phyloP scores from a whole-genome alignment of 2,113 vertebrate species.

The Silurus glanis region DNA sequence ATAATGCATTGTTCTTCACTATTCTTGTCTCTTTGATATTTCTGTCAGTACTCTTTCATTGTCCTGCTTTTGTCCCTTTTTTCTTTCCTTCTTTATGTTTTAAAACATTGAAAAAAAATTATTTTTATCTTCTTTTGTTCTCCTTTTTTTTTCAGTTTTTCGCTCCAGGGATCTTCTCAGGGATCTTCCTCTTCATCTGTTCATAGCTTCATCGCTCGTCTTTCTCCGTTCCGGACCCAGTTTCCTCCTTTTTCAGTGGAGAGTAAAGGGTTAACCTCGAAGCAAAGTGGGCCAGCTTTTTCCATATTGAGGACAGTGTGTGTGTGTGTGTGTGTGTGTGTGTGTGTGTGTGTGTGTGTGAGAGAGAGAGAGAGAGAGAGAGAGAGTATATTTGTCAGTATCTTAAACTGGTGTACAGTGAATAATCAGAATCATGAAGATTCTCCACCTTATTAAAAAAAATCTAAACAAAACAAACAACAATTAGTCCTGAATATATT shows the following conservation, averaged over 20 bases:
- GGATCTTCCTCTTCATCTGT: not conserved
- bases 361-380: not conserved
- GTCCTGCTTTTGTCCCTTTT: not conserved
- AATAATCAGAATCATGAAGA: not conserved
- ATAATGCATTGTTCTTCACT: constrained; percentile 10
- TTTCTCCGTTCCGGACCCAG: constrained; percentile 64
- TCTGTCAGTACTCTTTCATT: not conserved
- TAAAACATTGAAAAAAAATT: too few species aligned
- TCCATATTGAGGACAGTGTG: constrained; percentile 65
- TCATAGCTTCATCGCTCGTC: not conserved
- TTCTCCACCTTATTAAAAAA: not conserved
- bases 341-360: not conserved
- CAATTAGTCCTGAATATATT: too few species aligned
- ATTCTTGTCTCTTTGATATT: constrained; percentile 8
- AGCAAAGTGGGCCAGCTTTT: constrained; percentile 70
- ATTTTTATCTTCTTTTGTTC: not conserved
- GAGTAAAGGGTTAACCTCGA: constrained; percentile 62
- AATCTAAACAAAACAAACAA: too few species aligned
- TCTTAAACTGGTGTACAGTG: not conserved
- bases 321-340: constrained; percentile 18
- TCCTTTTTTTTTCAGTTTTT: not conserved
- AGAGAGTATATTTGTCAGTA: not conserved
- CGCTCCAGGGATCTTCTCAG: not conserved
- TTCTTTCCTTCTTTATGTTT: not conserved
- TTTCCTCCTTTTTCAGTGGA: constrained; percentile 56